Conservation (phyloP, 2,113 vertebrate genomes). For the Myotis brandtii region DNA sequence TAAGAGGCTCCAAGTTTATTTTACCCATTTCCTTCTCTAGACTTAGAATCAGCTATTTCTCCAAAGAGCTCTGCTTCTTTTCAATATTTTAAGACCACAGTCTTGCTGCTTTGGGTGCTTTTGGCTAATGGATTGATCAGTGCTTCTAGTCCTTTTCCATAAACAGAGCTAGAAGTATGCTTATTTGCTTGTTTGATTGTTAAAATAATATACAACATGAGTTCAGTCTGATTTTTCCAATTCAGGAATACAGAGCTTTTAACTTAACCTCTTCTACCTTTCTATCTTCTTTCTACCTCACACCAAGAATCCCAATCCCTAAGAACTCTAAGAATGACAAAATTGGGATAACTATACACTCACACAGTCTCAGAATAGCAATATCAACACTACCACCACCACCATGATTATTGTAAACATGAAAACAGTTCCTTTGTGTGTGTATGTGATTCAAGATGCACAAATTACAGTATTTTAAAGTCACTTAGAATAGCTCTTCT, state of each 20-base stretch:
- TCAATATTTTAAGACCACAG: neutral
- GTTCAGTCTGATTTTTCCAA: neutral
- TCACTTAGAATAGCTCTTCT: neutral
- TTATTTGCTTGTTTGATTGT: neutral
- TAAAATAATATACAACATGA: neutral
- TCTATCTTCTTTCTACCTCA: neutral
- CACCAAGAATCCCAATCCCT: neutral
- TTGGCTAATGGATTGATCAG: neutral
- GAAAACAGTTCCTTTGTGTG: neutral
- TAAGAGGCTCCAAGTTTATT: neutral
- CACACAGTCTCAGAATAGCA: neutral
- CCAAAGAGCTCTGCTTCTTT: neutral
- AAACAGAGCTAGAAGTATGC: neutral
- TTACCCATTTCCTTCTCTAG: neutral
- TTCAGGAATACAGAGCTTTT: neutral
- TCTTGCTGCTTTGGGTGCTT: neutral
- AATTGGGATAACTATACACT: neutral
- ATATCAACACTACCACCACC: neutral
- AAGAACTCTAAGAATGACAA: constrained; percentile 5
- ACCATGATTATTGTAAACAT: neutral
- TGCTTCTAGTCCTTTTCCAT: neutral
- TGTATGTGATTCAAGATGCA: neutral
- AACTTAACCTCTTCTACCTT: neutral
- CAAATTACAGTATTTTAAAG: constrained; percentile 35
- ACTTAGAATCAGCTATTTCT: constrained; percentile 31